Base-by-base conservation (phyloP, 35 echinoderm and acorn worm genomes). In the Ophiothrix spiculata region DNA sequence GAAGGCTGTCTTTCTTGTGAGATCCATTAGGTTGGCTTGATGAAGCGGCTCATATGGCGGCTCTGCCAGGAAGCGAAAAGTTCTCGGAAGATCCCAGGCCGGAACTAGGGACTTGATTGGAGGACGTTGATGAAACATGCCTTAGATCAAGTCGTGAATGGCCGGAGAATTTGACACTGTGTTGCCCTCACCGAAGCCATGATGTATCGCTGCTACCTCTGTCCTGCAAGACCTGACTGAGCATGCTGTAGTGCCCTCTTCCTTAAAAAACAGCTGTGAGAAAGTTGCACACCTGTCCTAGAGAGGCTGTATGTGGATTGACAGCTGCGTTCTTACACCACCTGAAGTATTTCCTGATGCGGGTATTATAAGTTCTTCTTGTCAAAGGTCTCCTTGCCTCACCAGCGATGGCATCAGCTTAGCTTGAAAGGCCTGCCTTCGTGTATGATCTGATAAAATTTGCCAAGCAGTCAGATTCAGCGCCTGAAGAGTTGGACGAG, bases 1-100 rank as follows among this genome's bases (percentile, higher is more conserved):
- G 35, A 83, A 83, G 3, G 46, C 81, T 11, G 81, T 83, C 56
- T 83, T 83, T 2, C 35, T 4, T 3, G 54, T 28, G 33, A 46
- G 21, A 56, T 2, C 35, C 54, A 83, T n/a, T n/a, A n/a, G 16
- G 4, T 33, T 32, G 32, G 38, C 42, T 32, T 29, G n/a, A 33
- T 23, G 28, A 6, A 56, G 39, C 8, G 39, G 37, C 42, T 82
- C 39, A 45, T 42, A 40, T 42, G 80, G 81, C 0, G 25, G 14
- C 36, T 64, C 80, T 40, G 25, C 21, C 19, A 82, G 42, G 19
- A 31, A n/a, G 25, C 0, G 4, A 4, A 32, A 28, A 83, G 54
- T 46, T 36, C 23, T 32, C 1, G 10, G 25, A 13, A 64, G 3
- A 64, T 83, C 81, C 49, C 45, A 83, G 23, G 25, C 23, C 4